These are phyloP conservation scores for Eospalax fontanierii DNA, from an alignment of 2,797 vertebrate species.

Conservation along the genomic window DNA sequence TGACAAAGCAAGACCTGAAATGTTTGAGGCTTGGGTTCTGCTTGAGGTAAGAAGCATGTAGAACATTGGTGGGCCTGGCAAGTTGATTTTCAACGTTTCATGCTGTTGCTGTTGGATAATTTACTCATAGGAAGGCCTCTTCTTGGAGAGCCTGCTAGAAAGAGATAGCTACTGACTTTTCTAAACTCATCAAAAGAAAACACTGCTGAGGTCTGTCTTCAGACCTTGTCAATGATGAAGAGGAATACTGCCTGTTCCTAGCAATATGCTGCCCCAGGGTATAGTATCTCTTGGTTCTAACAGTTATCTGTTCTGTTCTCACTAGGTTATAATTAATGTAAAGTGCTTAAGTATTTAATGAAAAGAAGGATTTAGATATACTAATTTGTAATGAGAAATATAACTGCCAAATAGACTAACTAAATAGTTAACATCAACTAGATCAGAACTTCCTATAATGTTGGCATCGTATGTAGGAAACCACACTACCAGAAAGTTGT, in stretches of 20 bases:
- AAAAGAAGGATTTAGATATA: neutral
- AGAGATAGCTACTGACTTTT: neutral
- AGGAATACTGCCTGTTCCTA: neutral
- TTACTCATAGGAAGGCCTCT: constrained; percentile 43
- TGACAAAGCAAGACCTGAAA: constrained; percentile 72
- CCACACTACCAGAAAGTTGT: neutral
- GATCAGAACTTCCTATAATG: neutral
- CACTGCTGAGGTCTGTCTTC: neutral
- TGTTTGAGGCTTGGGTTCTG: constrained; percentile 65
- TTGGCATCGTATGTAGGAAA: neutral
- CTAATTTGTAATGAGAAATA: neutral
- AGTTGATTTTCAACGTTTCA: constrained; percentile 61
- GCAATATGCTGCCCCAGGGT: neutral
- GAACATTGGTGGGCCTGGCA: constrained; percentile 7
- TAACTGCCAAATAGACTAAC: neutral
- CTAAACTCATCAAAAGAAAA: constrained; percentile 53
- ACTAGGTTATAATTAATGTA: constrained; percentile 28
- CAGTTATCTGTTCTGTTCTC: constrained; percentile 18
- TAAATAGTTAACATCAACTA: neutral
- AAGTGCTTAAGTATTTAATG: neutral
- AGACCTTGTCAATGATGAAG: neutral
- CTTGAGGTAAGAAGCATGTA: constrained; percentile 57
- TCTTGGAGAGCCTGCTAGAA: constrained; percentile 21
- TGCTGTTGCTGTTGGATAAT: neutral
- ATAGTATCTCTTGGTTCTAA: neutral